phyloP scores from a whole-genome alignment of 2,888 invertebrate species.

The Rhagonycha fulva region DNA sequence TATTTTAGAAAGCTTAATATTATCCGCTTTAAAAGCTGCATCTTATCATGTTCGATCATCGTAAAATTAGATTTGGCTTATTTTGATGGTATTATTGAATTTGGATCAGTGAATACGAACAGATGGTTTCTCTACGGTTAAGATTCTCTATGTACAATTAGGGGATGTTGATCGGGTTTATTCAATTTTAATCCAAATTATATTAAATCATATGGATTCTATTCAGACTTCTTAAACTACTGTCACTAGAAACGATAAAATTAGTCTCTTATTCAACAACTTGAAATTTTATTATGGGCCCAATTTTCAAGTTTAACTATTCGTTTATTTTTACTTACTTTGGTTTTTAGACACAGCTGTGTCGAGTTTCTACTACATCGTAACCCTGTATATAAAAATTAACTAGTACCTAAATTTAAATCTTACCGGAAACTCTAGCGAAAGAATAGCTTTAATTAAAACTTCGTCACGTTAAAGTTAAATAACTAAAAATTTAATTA shows the following conservation, averaged over 20 bases:
- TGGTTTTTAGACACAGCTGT: background rate
- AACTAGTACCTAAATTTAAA: background rate
- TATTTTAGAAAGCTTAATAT: background rate
- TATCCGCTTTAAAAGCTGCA: conserved; percentile 10
- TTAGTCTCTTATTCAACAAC: conserved; percentile 19
- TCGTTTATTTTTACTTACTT: background rate
- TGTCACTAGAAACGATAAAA: conserved; percentile 14
- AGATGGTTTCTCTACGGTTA: conserved; percentile 20
- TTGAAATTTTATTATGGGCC: background rate
- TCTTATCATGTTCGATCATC: conserved; percentile 25
- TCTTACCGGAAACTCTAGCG: background rate
- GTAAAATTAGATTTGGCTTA: conserved; percentile 29
- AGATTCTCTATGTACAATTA: conserved; percentile 23
- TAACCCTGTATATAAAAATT: background rate
- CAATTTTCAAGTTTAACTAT: background rate
- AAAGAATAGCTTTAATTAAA: background rate
- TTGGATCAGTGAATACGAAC: conserved; percentile 24
- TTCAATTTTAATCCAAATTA: conserved; percentile 21
- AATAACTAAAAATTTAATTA: background rate
- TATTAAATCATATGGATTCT: conserved; percentile 13
- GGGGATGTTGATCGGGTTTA: conserved; percentile 27
- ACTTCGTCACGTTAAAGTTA: background rate
- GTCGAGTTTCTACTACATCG: background rate
- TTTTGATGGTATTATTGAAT: conserved; percentile 31
- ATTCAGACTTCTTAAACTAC: conserved; percentile 9